These are phyloP conservation scores for Cyphotilapia sp. DNA, from an alignment of 2,113 vertebrate genomes.

Conservation along the genomic window DNA sequence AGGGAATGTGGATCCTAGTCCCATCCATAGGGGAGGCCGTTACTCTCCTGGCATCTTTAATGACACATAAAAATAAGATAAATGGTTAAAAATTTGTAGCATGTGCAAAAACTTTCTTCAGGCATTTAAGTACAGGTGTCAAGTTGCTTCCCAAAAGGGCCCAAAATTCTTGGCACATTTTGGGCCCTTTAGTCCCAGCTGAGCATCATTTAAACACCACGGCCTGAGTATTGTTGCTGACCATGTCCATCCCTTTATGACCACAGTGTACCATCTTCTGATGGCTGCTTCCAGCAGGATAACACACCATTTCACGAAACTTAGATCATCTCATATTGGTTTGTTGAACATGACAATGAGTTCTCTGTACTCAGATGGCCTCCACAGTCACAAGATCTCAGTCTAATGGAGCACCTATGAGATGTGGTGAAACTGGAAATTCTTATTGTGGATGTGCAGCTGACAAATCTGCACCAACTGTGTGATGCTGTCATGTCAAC, in stretches of 20 bases:
- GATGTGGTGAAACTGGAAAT: background rate
- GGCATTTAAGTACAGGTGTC: background rate
- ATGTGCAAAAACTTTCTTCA: background rate
- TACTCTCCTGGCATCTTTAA: background rate
- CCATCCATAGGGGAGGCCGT: background rate
- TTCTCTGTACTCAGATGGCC: background rate
- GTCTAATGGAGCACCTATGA: background rate
- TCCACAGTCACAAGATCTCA: background rate
- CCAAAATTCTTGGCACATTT: background rate
- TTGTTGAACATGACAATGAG: background rate
- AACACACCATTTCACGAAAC: background rate
- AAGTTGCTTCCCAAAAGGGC: background rate
- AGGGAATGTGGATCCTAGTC: background rate
- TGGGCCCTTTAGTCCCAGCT: background rate
- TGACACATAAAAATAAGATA: background rate
- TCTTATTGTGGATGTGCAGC: background rate
- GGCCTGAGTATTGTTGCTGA: background rate
- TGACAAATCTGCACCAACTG: background rate
- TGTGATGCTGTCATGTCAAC: background rate
- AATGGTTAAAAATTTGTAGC: background rate
- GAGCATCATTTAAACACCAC: background rate
- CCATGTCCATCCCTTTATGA: background rate
- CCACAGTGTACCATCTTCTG: background rate
- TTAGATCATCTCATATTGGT: background rate
- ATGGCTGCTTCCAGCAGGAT: background rate